Evolutionary conservation across 2,113 vertebrate genomes (phyloP).

Genomic region (Scartelaos histophorus): DNA sequence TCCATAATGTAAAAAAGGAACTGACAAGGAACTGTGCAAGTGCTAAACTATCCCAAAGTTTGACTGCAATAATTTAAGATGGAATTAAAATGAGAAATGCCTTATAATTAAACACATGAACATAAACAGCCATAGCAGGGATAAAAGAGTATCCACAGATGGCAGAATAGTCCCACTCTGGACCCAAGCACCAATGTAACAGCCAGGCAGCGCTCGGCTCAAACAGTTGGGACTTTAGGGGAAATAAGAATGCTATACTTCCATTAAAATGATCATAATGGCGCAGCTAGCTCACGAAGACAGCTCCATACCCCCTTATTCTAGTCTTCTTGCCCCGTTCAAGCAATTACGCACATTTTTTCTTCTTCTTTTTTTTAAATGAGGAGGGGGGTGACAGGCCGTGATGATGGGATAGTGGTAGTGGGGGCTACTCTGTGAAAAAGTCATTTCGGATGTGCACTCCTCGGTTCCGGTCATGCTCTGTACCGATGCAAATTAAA

Average conservation of each 20-base stretch:
- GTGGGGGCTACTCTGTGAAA: constrained; percentile 64
- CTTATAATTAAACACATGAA: constrained; percentile 54
- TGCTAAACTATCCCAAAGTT: constrained; percentile 22
- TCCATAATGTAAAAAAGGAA: neutral
- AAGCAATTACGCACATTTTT: constrained; percentile 80
- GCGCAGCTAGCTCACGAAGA: constrained; percentile 52
- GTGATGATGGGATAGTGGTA: neutral
- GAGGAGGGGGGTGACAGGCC: constrained; percentile 22
- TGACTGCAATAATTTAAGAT: constrained; percentile 36
- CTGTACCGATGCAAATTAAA: constrained; percentile 81
- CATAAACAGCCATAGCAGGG: constrained; percentile 54
- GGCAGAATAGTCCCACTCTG: constrained; percentile 58
- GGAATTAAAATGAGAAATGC: constrained; percentile 45
- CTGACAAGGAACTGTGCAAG: constrained; percentile 9
- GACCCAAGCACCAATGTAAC: constrained; percentile 35
- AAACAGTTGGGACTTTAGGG: constrained; percentile 48
- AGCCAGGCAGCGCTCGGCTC: constrained; percentile 53
- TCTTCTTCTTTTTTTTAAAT: constrained; percentile 69
- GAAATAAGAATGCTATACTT: constrained; percentile 51
- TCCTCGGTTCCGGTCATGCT: constrained; percentile 84
- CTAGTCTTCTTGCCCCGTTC: constrained; percentile 73
- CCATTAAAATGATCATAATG: constrained; percentile 59
- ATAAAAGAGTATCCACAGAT: constrained; percentile 64
- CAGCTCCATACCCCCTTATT: constrained; percentile 61
- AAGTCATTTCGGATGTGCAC: constrained; percentile 79